A percentile compares a stretch with the other conserved stretches of the same genome.
Evolutionary conservation across 1,140 invertebrate species (phyloP).

Genomic region (Hyles euphorbiae): DNA sequence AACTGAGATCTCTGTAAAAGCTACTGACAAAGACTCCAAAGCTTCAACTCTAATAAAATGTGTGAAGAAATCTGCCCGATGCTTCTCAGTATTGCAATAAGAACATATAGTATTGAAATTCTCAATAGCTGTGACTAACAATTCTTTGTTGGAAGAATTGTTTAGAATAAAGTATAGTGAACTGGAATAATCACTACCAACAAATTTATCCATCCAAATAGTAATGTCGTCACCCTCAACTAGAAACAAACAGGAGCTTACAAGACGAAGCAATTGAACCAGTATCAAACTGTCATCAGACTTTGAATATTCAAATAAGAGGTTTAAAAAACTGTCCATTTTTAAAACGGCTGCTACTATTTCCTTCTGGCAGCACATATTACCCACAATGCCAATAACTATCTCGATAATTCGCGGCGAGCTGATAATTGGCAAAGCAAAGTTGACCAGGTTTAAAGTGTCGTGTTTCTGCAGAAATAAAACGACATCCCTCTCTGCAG

Average conservation of each 20-base stretch:
- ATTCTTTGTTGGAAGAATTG: slow-evolving; percentile 80
- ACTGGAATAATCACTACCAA: slow-evolving; percentile 71
- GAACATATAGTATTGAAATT: slow-evolving; percentile 75
- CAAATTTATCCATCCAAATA: slow-evolving; percentile 73
- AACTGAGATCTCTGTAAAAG: slow-evolving; percentile 50
- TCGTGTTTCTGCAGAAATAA: slow-evolving; percentile 80
- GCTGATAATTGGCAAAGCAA: slow-evolving; percentile 71
- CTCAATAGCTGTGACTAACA: slow-evolving; percentile 75
- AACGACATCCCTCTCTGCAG: slow-evolving; percentile 82
- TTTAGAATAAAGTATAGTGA: slow-evolving; percentile 79
- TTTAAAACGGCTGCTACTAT: slow-evolving; percentile 63
- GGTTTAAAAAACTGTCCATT: slow-evolving; percentile 58
- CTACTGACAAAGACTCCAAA: slow-evolving; percentile 42
- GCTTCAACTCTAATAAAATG: slow-evolving; percentile 56
- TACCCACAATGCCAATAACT: slow-evolving; percentile 83
- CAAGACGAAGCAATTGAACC: slow-evolving; percentile 80
- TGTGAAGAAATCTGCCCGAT: slow-evolving; percentile 48
- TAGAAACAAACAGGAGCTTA: slow-evolving; percentile 76
- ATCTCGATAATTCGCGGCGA: slow-evolving; percentile 79
- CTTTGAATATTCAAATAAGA: slow-evolving; percentile 76
- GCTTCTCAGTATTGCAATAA: slow-evolving; percentile 50
- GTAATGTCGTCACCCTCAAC: slow-evolving; percentile 55
- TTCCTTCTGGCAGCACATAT: slow-evolving; percentile 79
- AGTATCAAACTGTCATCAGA: slow-evolving; percentile 79
- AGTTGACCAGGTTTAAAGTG: slow-evolving; percentile 77